phyloP scores from a whole-genome alignment of 2,888 invertebrate genomes.

The Priocnemis perturbator region DNA sequence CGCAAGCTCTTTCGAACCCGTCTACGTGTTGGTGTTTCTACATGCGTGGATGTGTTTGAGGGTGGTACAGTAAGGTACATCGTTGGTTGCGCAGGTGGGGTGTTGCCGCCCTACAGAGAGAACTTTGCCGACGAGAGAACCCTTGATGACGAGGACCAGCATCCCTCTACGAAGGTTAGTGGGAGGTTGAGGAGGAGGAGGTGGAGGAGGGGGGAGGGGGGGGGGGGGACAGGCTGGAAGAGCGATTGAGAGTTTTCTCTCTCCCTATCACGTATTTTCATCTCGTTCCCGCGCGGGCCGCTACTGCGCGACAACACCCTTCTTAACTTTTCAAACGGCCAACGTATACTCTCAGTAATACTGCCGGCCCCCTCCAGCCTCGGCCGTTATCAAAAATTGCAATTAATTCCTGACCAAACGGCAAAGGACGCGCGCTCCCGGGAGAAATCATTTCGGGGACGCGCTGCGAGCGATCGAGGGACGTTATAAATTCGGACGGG shows the following conservation, averaged over 20 bases:
- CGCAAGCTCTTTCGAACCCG: neutral
- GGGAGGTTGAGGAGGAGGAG: neutral
- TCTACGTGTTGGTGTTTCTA: slow-evolving; percentile 4
- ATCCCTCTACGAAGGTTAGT: slow-evolving; percentile 14
- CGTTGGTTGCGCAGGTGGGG: neutral
- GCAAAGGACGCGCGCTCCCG: no score
- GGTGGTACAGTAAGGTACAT: slow-evolving; percentile 7
- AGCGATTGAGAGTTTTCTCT: neutral
- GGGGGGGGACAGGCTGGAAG: neutral
- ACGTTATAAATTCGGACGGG: no score
- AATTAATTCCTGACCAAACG: neutral
- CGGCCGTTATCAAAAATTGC: no score
- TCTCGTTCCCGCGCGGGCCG: neutral
- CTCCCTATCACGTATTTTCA: neutral
- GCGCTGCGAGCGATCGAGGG: no score
- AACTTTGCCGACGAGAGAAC: slow-evolving; percentile 34
- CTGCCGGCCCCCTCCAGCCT: no score
- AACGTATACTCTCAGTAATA: no score
- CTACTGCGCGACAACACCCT: no score
- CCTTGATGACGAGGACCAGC: slow-evolving; percentile 32
- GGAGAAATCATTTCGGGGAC: no score
- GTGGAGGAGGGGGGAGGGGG: neutral
- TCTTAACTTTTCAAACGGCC: no score
- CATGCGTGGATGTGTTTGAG: slow-evolving; percentile 13
- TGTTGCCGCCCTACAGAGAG: slow-evolving; percentile 12